Evolutionary conservation across 2,888 invertebrate genomes (phyloP).

Genomic region (Laothoe populi): DNA sequence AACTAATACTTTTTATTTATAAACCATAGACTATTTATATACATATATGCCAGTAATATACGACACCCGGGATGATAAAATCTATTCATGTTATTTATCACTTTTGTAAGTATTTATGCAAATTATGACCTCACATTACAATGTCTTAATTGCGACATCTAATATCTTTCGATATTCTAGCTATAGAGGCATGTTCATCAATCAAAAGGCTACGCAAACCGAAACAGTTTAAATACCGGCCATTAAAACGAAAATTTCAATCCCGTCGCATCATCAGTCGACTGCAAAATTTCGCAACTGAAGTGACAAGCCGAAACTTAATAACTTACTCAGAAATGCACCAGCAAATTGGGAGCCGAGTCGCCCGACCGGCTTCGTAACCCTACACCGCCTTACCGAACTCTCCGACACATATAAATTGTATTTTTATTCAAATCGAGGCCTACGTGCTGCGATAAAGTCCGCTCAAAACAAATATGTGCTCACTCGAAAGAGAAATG

Average conservation of each 20-base stretch:
- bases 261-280: slow-evolving; percentile 51
- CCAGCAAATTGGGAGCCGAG: slow-evolving; percentile 81
- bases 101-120: slow-evolving; percentile 10
- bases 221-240: slow-evolving; percentile 46
- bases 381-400: slow-evolving; percentile 77
- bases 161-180: slow-evolving; percentile 22
- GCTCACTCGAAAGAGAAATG: slow-evolving; percentile 48
- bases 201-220: slow-evolving; percentile 29
- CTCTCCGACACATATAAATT: slow-evolving; percentile 83
- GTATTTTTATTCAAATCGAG: slow-evolving; percentile 84
- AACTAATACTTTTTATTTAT: too few species aligned
- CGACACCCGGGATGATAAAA: slow-evolving; percentile 8
- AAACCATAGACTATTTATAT: too few species aligned
- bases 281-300: slow-evolving; percentile 80
- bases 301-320: slow-evolving; percentile 84
- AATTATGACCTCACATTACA: not conserved
- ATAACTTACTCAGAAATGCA: slow-evolving; percentile 84
- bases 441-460: slow-evolving; percentile 80
- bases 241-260: slow-evolving; percentile 47
- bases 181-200: slow-evolving; percentile 26
- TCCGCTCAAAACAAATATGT: slow-evolving; percentile 81
- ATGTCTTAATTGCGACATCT: slow-evolving; percentile 1
- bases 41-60: too few species aligned
- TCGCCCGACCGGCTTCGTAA: slow-evolving; percentile 77
- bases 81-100: slow-evolving; percentile 14